A percentile compares a stretch with the other conserved stretches of the same genome.
phyloP scores from a whole-genome alignment of 2,888 invertebrate species.

The Hypena proboscidalis region DNA sequence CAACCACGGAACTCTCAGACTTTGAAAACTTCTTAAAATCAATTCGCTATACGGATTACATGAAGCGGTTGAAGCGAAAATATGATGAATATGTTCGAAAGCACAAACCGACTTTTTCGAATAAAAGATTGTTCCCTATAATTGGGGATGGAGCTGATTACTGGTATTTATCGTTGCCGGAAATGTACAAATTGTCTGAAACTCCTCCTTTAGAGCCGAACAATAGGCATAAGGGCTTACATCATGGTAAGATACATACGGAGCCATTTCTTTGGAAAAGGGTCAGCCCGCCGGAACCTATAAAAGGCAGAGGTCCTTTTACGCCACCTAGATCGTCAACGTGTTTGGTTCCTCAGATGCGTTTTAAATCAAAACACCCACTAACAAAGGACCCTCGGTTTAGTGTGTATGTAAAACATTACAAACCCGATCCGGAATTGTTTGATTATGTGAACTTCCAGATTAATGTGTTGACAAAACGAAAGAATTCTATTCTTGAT shows the following conservation, averaged over 20 bases:
- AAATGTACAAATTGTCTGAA: slow-evolving; percentile 76
- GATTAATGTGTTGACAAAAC: slow-evolving; percentile 63
- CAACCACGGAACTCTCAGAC: slow-evolving; percentile 64
- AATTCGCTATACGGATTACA: slow-evolving; percentile 76
- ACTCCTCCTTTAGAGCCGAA: slow-evolving; percentile 45
- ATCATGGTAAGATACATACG: slow-evolving; percentile 68
- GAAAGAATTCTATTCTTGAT: slow-evolving; percentile 67
- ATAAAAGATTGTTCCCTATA: slow-evolving; percentile 75
- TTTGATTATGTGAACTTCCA: slow-evolving; percentile 77
- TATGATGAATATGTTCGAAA: slow-evolving; percentile 78
- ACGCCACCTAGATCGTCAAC: slow-evolving; percentile 46
- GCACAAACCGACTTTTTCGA: slow-evolving; percentile 70
- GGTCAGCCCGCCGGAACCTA: slow-evolving; percentile 43
- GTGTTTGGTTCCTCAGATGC: slow-evolving; percentile 36
- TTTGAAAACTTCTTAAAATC: slow-evolving; percentile 75
- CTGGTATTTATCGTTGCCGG: slow-evolving; percentile 79
- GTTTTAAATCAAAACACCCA: slow-evolving; percentile 35
- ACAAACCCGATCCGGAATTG: slow-evolving; percentile 71
- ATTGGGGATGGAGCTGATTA: slow-evolving; percentile 78
- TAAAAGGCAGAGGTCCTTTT: slow-evolving; percentile 66
- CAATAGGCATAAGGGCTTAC: slow-evolving; percentile 57
- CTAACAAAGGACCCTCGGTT: slow-evolving; percentile 68
- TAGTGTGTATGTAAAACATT: slow-evolving; percentile 71
- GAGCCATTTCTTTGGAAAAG: slow-evolving; percentile 76
- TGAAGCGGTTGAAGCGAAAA: slow-evolving; percentile 70